Percentiles rank a stretch among this genome's conserved stretches.
Conservation (phyloP, 2,888 invertebrate genomes). For the Lasius platythorax region DNA sequence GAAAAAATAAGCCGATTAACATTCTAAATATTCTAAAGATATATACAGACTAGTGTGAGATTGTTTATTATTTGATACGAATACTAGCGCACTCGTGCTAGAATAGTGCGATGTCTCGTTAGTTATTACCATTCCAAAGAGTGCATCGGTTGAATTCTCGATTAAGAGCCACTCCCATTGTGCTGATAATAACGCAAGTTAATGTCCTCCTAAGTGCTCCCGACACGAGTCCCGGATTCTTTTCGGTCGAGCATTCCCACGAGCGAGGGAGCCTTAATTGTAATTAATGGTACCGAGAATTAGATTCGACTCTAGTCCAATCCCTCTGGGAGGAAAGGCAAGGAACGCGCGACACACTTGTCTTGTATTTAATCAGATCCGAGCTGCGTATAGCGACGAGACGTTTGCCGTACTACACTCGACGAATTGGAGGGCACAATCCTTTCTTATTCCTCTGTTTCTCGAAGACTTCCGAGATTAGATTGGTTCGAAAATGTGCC, state of each 20-base stretch:
- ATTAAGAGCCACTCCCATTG: slow-evolving; percentile 57
- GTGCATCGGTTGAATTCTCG: background rate
- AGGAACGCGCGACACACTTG: slow-evolving; percentile 23
- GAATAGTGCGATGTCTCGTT: background rate
- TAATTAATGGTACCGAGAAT: slow-evolving; percentile 71
- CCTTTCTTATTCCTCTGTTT: background rate
- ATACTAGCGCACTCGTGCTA: slow-evolving; percentile 1
- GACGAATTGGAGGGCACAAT: slow-evolving; percentile 8
- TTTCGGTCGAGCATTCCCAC: slow-evolving; percentile 67
- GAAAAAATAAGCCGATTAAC: background rate
- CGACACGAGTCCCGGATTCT: slow-evolving; percentile 60
- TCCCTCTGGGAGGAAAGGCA: slow-evolving; percentile 52
- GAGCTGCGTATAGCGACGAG: slow-evolving; percentile 7
- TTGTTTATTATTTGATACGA: background rate
- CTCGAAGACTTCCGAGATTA: background rate
- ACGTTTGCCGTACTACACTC: background rate
- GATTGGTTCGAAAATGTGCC: background rate
- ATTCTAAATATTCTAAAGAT: slow-evolving; percentile 1
- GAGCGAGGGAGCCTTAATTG: slow-evolving; percentile 64
- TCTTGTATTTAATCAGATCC: slow-evolving; percentile 39
- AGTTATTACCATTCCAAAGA: slow-evolving; percentile 16
- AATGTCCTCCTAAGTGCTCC: slow-evolving; percentile 60
- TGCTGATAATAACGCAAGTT: slow-evolving; percentile 61
- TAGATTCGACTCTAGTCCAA: slow-evolving; percentile 65
- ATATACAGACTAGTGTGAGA: background rate